Evolutionary conservation across 1,140 invertebrate species (phyloP).

Genomic region (fruit fly (Drosophila melanogaster)): Release_6_plus_ISO1_MT NC_004354.4:18464501-18465000

Average conservation of each 20-base stretch:
- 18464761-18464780: too few relatives aligned
- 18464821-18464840: too few relatives aligned
- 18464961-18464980: conserved; percentile 40
- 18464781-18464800: too few relatives aligned
- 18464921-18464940: background rate
- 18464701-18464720: too few relatives aligned
- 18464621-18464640: conserved; percentile 1
- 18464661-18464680: conserved; percentile 14
- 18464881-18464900: too few relatives aligned
- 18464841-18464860: too few relatives aligned
- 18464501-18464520: conserved; percentile 31
- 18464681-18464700: background rate
- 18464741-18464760: too few relatives aligned
- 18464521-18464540: conserved; percentile 25
- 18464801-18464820: too few relatives aligned
- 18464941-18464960: conserved; percentile 50
- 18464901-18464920: too few relatives aligned
- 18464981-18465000: conserved; percentile 64
- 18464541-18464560: background rate
- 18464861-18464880: too few relatives aligned
- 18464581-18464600: background rate
- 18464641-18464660: conserved; percentile 24
- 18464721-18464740: background rate
- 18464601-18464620: conserved; percentile 5
- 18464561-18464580: background rate